A percentile compares a stretch with the other conserved stretches of the same genome.
Evolutionary conservation across 2,888 invertebrate genomes (phyloP).

Genomic region (Aleiodes leptofemur): DNA sequence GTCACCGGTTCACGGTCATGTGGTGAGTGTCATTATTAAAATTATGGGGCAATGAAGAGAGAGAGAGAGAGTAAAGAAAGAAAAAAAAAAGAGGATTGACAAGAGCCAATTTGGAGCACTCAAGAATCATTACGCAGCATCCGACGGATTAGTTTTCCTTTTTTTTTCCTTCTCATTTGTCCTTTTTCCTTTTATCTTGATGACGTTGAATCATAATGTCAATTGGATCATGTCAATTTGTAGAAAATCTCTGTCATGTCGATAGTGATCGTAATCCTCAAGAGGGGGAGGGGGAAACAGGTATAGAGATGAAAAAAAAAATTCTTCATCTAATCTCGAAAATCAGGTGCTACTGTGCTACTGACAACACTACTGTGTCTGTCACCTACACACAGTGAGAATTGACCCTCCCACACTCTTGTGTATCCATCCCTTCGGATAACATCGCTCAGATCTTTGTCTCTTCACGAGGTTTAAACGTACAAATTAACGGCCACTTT

Average conservation of each 20-base stretch:
- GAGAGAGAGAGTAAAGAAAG: slow-evolving; percentile 24
- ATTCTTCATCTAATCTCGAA: slow-evolving; percentile 52
- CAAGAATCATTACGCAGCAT: slow-evolving; percentile 2
- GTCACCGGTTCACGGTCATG: slow-evolving; percentile 73
- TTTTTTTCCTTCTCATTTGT: background rate
- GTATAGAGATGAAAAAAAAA: slow-evolving; percentile 17
- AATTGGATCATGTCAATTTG: slow-evolving; percentile 58
- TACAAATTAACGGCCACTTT: slow-evolving; percentile 53
- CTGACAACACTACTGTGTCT: slow-evolving; percentile 22
- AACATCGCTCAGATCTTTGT: slow-evolving; percentile 51
- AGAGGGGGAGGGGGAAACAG: background rate
- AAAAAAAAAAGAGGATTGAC: background rate
- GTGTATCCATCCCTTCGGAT: slow-evolving; percentile 39
- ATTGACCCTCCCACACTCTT: slow-evolving; percentile 13
- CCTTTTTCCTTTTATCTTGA: slow-evolving; percentile 28
- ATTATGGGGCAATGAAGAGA: slow-evolving; percentile 34
- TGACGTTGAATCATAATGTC: slow-evolving; percentile 41
- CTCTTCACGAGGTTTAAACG: slow-evolving; percentile 45
- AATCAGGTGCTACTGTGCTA: slow-evolving; percentile 66
- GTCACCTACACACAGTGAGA: slow-evolving; percentile 26
- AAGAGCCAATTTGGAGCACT: slow-evolving; percentile 14
- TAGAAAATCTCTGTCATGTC: slow-evolving; percentile 51
- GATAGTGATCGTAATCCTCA: slow-evolving; percentile 65
- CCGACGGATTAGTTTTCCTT: slow-evolving; percentile 3
- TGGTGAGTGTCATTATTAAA: slow-evolving; percentile 68